These are phyloP conservation scores for Nomada flava DNA, from an alignment of 2,888 invertebrate genomes.

Conservation along the genomic window DNA sequence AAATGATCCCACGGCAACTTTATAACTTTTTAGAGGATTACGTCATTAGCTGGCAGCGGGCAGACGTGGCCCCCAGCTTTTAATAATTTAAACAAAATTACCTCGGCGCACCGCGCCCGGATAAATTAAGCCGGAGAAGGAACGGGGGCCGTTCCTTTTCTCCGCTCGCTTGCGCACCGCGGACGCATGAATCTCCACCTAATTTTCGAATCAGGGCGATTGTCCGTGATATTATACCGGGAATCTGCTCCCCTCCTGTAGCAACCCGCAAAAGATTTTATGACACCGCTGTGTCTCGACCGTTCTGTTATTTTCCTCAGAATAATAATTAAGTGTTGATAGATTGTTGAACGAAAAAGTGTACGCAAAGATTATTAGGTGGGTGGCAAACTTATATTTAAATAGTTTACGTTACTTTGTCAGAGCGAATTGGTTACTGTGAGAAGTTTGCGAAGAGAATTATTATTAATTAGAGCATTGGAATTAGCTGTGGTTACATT, in stretches of 20 bases:
- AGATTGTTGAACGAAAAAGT: too few species aligned
- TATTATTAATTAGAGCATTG: too few species aligned
- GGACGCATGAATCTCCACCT: slow-evolving; percentile 55
- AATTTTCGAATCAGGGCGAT: slow-evolving; percentile 61
- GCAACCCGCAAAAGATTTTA: slow-evolving; percentile 16
- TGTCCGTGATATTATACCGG: slow-evolving; percentile 59
- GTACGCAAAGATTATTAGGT: not conserved
- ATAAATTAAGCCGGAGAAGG: slow-evolving; percentile 76
- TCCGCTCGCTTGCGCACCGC: slow-evolving; percentile 55
- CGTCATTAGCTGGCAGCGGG: slow-evolving; percentile 73
- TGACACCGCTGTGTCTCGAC: slow-evolving; percentile 7
- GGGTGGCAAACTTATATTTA: not conserved
- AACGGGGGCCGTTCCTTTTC: slow-evolving; percentile 62
- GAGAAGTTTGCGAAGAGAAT: too few species aligned
- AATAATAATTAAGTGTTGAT: not conserved
- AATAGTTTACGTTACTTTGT: too few species aligned
- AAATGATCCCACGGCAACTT: slow-evolving; percentile 81
- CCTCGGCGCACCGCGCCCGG: slow-evolving; percentile 66
- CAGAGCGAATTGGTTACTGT: too few species aligned
- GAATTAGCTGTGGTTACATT: too few species aligned
- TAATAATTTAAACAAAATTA: slow-evolving; percentile 83
- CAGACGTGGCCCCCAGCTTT: slow-evolving; percentile 69
- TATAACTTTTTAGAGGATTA: slow-evolving; percentile 81
- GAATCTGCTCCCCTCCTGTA: slow-evolving; percentile 7
- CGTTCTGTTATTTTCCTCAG: not conserved